phyloP scores from a whole-genome alignment of 1,140 invertebrate species.

The Trigoniulus corallinus region DNA sequence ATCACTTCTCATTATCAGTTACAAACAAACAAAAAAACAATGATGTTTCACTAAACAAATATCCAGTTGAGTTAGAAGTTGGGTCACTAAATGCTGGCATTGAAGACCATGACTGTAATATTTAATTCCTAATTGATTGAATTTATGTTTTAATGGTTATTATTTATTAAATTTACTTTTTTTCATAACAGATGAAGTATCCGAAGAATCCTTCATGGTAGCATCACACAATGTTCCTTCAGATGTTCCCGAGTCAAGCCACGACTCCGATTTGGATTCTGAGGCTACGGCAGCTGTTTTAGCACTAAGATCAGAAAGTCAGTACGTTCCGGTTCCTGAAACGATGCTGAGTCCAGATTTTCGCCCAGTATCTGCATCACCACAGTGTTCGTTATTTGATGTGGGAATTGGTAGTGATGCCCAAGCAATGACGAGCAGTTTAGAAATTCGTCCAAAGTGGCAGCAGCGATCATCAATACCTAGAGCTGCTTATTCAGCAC shows the following conservation, averaged over 20 bases:
- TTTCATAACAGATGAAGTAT: too few species aligned
- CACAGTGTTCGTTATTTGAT: background rate
- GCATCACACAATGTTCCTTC: too few species aligned
- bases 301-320: slow-evolving; percentile 59
- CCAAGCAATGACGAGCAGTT: background rate
- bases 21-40: too few species aligned
- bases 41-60: too few species aligned
- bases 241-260: slow-evolving; percentile 15
- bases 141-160: too few species aligned
- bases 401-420: slow-evolving; percentile 2
- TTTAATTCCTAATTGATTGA: too few species aligned
- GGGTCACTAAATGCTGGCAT: too few species aligned
- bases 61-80: too few species aligned
- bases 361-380: slow-evolving; percentile 18
- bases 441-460: background rate
- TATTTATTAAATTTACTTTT: too few species aligned
- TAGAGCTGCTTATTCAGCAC: slow-evolving; percentile 5
- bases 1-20: too few species aligned
- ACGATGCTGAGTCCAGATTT: slow-evolving; percentile 69
- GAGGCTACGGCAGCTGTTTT: slow-evolving; percentile 35
- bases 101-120: too few species aligned
- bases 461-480: background rate
- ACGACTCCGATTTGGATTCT: slow-evolving; percentile 13
- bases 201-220: too few species aligned
- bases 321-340: slow-evolving; percentile 68